Conservation (phyloP, 2,797 vertebrate species). For the Nothura maculosa region DNA sequence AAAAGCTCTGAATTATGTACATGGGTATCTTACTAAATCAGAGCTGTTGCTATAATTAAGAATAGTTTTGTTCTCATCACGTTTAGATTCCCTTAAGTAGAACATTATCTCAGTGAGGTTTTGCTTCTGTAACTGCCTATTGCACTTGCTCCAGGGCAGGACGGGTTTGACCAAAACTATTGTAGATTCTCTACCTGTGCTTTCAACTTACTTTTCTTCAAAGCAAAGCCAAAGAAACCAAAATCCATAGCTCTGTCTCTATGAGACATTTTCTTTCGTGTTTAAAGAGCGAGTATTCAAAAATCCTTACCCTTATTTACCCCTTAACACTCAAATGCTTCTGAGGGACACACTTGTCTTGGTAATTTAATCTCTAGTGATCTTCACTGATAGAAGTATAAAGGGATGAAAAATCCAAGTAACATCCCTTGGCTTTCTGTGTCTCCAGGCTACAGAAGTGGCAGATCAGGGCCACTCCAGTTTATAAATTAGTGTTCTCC, state of each 20-base stretch:
- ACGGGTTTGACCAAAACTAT: not conserved
- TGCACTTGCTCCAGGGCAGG: not conserved
- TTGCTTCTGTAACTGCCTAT: not conserved
- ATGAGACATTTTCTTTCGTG: not conserved
- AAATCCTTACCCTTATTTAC: not conserved
- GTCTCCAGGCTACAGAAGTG: not conserved
- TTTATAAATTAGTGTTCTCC: not conserved
- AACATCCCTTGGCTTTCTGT: not conserved
- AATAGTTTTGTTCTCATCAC: not conserved
- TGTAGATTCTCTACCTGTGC: not conserved
- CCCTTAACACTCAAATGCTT: rapidly evolving
- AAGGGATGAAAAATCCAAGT: not conserved
- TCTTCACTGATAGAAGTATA: rapidly evolving
- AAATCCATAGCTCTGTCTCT: not conserved
- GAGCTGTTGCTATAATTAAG: rapidly evolving
- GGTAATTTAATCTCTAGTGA: not conserved
- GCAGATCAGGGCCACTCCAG: not conserved
- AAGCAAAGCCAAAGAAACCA: not conserved
- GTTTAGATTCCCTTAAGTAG: too few relatives aligned
- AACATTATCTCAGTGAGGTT: rapidly evolving
- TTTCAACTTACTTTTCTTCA: not conserved
- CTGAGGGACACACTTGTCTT: not conserved
- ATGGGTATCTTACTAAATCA: not conserved
- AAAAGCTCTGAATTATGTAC: not conserved
- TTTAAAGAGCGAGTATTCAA: not conserved